These are phyloP conservation scores for Dasypolia templi DNA, from an alignment of 2,888 invertebrate species.

Conservation along the genomic window DNA sequence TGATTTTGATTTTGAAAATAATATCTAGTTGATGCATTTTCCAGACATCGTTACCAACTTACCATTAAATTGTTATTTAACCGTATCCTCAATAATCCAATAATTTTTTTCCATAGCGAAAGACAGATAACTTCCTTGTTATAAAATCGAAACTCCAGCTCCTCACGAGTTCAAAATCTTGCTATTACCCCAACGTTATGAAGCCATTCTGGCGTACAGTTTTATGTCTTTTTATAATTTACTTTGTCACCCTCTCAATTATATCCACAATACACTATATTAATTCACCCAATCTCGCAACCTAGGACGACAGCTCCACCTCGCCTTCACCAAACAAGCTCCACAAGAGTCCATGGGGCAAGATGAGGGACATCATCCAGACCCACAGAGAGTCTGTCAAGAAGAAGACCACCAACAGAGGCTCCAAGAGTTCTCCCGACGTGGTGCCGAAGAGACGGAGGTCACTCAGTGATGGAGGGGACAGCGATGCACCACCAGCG, in stretches of 20 bases:
- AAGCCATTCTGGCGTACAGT: background rate
- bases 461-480: conserved; percentile 87
- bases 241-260: background rate
- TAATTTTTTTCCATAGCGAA: background rate
- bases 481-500: conserved; percentile 87
- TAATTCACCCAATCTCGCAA: background rate
- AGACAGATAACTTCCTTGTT: background rate
- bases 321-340: conserved; percentile 89
- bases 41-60: background rate
- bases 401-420: conserved; percentile 87
- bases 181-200: background rate
- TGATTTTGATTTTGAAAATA: background rate
- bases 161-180: background rate
- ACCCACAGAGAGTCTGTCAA: conserved; percentile 92
- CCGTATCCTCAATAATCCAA: background rate
- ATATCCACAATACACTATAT: background rate
- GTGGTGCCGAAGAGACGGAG: conserved; percentile 82
- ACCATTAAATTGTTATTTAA: background rate
- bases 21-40: background rate
- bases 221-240: background rate
- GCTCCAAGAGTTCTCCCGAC: conserved; percentile 84
- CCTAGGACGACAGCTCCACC: conserved; percentile 88
- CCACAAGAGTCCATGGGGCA: conserved; percentile 94
- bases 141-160: background rate
- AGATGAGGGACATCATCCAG: conserved; percentile 94